These are phyloP conservation scores for Notarius lentiginosus DNA, from an alignment of 2,113 vertebrate species.

Conservation along the genomic window DNA sequence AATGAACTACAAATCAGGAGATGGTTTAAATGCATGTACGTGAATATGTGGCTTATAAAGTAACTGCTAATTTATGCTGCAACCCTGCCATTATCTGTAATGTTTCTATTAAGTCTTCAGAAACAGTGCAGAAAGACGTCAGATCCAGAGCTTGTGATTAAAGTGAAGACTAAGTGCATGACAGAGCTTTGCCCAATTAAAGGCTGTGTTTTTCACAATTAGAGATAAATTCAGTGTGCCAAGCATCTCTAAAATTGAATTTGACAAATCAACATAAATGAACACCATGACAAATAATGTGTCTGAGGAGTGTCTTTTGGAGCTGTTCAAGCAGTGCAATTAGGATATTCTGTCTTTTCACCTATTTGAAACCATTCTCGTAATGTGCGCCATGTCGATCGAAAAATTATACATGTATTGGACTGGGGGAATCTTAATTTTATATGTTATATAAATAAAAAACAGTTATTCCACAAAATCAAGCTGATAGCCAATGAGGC, in stretches of 20 bases:
- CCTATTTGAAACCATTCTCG: not conserved
- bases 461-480: no score
- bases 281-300: slow-evolving; percentile 30
- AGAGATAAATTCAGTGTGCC: slow-evolving; percentile 49
- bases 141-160: slow-evolving; percentile 42
- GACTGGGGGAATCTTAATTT: not conserved
- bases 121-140: slow-evolving; percentile 37
- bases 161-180: slow-evolving; percentile 51
- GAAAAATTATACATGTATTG: not conserved
- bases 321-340: slow-evolving; percentile 16
- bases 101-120: slow-evolving; percentile 54
- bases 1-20: slow-evolving; percentile 45
- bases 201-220: slow-evolving; percentile 50
- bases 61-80: slow-evolving; percentile 47
- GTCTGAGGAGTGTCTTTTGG: slow-evolving; percentile 12
- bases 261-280: slow-evolving; percentile 44
- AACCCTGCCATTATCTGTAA: slow-evolving; percentile 50
- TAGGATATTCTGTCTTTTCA: not conserved
- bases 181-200: slow-evolving; percentile 36
- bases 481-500: no score
- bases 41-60: slow-evolving; percentile 46
- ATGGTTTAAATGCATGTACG: slow-evolving; percentile 44
- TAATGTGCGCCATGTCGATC: not conserved
- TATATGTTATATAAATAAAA: not conserved
- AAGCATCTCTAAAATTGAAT: slow-evolving; percentile 38